phyloP scores from a whole-genome alignment of 2,888 invertebrate genomes.

The Patella ulyssiponensis region DNA sequence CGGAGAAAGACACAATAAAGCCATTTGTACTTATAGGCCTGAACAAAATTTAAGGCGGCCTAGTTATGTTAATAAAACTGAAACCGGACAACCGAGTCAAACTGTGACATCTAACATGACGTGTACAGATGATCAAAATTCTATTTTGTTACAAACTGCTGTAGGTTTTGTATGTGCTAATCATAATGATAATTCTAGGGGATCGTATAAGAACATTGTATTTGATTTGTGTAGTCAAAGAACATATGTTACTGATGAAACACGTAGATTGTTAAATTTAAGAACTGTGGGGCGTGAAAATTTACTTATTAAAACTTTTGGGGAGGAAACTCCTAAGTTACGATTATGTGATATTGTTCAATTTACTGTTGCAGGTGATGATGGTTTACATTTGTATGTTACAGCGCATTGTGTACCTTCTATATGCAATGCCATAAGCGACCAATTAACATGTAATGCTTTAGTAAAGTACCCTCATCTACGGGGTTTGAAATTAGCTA shows the following conservation, averaged over 20 bases:
- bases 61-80: neutral
- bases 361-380: neutral
- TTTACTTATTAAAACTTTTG: neutral
- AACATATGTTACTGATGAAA: neutral
- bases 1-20: constrained; percentile 1
- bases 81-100: neutral
- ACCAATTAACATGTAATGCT: neutral
- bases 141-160: constrained; percentile 4
- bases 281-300: neutral
- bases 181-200: neutral
- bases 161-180: neutral
- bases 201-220: neutral
- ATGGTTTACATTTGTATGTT: neutral
- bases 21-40: neutral
- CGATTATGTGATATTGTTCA: neutral
- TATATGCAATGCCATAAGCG: too few species aligned
- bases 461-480: neutral
- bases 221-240: constrained; percentile 7
- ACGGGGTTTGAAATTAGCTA: too few species aligned
- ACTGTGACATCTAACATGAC: constrained; percentile 9
- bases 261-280: neutral
- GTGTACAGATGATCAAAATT: neutral
- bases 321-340: neutral
- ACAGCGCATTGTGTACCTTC: neutral
- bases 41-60: neutral